These are phyloP conservation scores for Onthophagus taurus DNA, from an alignment of 1,140 invertebrate genomes.

Conservation along the genomic window DNA sequence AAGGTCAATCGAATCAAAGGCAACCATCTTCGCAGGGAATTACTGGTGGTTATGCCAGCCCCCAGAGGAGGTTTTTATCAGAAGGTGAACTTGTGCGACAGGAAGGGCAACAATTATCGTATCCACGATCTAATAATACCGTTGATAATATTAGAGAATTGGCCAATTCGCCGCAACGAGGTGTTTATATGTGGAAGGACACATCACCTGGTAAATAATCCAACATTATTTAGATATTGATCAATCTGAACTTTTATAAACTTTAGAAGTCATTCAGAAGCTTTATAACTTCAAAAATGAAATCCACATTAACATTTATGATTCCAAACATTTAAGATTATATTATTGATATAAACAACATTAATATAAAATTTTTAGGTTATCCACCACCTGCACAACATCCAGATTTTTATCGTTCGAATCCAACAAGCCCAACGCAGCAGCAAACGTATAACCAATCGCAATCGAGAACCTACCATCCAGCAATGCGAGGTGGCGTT, in stretches of 20 bases:
- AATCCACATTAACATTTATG: too few species aligned
- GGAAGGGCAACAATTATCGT: slow-evolving; percentile 43
- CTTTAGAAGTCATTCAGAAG: too few species aligned
- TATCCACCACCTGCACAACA: slow-evolving; percentile 31
- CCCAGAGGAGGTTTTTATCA: slow-evolving; percentile 74
- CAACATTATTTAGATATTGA: too few species aligned
- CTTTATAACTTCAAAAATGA: too few species aligned
- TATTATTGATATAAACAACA: too few species aligned
- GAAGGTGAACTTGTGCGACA: slow-evolving; percentile 76
- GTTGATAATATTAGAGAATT: slow-evolving; percentile 63
- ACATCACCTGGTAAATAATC: slow-evolving; percentile 53
- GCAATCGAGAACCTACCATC: slow-evolving; percentile 45
- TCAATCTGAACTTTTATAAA: too few species aligned
- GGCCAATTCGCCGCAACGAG: slow-evolving; percentile 72
- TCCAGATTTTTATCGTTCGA: slow-evolving; percentile 45
- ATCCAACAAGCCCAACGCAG: slow-evolving; percentile 68
- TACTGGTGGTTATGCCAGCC: slow-evolving; percentile 53
- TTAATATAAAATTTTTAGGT: too few species aligned
- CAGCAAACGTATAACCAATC: slow-evolving; percentile 37
- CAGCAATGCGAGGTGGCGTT: slow-evolving; percentile 53
- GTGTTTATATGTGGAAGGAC: slow-evolving; percentile 78
- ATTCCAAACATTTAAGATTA: too few species aligned
- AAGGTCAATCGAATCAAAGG: slow-evolving; percentile 30
- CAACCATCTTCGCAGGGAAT: slow-evolving; percentile 25
- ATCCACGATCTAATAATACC: slow-evolving; percentile 49